Evolutionary conservation across 2,113 vertebrate species (phyloP).

Genomic region (Lophotis ruficrista): DNA sequence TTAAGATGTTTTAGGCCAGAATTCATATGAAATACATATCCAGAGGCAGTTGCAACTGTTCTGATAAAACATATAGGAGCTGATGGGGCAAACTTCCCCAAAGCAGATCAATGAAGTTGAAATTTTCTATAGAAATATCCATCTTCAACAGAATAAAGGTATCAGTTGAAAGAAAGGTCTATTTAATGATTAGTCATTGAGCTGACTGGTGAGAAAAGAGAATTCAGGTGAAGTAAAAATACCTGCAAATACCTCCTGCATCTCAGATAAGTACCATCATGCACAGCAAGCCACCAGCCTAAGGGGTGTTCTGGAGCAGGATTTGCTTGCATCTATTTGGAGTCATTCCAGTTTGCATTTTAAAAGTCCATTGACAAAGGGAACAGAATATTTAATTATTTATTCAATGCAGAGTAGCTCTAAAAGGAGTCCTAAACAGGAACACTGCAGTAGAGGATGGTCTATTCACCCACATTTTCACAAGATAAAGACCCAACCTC

Average conservation of each 20-base stretch:
- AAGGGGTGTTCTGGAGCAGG: background rate
- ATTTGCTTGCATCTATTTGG: background rate
- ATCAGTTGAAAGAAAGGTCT: background rate
- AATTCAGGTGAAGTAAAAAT: background rate
- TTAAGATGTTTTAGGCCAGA: background rate
- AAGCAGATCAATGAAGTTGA: background rate
- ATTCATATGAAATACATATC: background rate
- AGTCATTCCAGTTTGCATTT: background rate
- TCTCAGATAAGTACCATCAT: background rate
- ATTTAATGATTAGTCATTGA: background rate
- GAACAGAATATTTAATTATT: background rate
- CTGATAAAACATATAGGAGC: rapidly evolving
- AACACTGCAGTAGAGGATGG: background rate
- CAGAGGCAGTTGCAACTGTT: background rate
- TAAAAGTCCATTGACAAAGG: background rate
- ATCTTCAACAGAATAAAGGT: background rate
- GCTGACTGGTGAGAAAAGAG: background rate
- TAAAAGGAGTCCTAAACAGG: background rate
- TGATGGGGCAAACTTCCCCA: background rate
- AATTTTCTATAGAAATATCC: background rate
- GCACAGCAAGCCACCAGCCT: background rate
- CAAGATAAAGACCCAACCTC: background rate
- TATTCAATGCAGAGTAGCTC: background rate
- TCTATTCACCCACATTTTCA: background rate
- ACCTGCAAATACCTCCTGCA: background rate